Evolutionary conservation across 2,797 vertebrate species (phyloP).

Genomic region (Cichlasoma orientale): DNA sequence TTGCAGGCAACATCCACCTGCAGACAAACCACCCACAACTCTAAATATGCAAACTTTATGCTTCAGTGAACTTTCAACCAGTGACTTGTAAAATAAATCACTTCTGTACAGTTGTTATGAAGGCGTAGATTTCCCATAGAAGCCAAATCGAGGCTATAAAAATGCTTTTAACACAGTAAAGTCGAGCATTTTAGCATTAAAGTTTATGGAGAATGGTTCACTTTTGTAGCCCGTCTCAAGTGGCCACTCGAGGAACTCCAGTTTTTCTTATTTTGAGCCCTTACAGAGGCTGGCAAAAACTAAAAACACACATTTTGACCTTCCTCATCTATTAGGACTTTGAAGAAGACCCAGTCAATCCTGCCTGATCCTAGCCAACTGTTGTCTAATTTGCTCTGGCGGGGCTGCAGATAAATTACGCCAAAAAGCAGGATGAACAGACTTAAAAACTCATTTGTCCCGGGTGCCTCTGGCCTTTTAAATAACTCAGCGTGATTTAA

Average conservation of each 20-base stretch:
- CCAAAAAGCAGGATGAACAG: background rate
- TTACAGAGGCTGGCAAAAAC: too few species aligned
- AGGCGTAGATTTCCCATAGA: background rate
- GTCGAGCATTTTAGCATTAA: background rate
- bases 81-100: background rate
- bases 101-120: background rate
- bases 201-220: background rate
- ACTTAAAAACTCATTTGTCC: background rate
- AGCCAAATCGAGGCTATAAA: background rate
- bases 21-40: background rate
- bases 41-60: background rate
- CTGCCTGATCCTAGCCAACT: too few species aligned
- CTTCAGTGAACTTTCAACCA: background rate
- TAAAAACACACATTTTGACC: too few species aligned
- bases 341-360: too few species aligned
- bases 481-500: background rate
- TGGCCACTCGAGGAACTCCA: background rate
- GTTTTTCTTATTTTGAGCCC: too few species aligned
- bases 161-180: background rate
- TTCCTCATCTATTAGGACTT: too few species aligned
- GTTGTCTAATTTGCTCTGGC: too few species aligned
- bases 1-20: background rate
- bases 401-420: too few species aligned
- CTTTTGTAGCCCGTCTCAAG: background rate
- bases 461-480: background rate